These are phyloP conservation scores for Lagopus leucura DNA, from an alignment of 2,113 vertebrate species.

Conservation along the genomic window DNA sequence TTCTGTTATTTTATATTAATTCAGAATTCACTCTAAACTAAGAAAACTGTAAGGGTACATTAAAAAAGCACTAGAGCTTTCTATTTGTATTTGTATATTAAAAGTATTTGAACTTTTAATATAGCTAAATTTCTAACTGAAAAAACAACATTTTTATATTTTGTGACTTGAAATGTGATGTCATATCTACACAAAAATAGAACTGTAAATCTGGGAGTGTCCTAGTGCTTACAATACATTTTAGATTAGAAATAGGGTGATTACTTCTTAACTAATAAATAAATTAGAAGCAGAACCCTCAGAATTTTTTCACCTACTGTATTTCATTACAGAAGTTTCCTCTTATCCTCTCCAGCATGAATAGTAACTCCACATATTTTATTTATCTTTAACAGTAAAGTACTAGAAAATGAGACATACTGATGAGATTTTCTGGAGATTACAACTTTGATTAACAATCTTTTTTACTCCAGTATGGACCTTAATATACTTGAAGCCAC, in stretches of 20 bases:
- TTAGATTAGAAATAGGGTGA: not conserved
- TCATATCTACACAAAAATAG: not conserved
- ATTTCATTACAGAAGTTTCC: not conserved
- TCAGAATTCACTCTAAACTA: not conserved
- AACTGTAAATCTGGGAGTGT: not conserved
- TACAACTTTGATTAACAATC: not conserved
- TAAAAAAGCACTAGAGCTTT: not conserved
- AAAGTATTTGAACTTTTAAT: not conserved
- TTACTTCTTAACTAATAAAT: not conserved
- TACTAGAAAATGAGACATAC: not conserved
- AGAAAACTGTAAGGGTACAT: not conserved
- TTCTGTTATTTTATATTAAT: not conserved
- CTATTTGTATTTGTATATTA: too few relatives aligned
- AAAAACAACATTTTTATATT: not conserved
- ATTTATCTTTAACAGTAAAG: not conserved
- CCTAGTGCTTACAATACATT: not conserved
- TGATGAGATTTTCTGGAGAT: not conserved
- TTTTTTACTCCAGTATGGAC: not conserved
- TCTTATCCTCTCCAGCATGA: not conserved
- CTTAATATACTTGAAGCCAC: not conserved
- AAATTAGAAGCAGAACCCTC: not conserved
- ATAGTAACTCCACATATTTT: not conserved
- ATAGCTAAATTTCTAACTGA: not conserved
- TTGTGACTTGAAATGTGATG: not conserved
- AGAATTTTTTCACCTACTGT: not conserved